These are phyloP conservation scores for Tenthredo distinguenda DNA, from an alignment of 2,888 invertebrate genomes.

Conservation along the genomic window DNA sequence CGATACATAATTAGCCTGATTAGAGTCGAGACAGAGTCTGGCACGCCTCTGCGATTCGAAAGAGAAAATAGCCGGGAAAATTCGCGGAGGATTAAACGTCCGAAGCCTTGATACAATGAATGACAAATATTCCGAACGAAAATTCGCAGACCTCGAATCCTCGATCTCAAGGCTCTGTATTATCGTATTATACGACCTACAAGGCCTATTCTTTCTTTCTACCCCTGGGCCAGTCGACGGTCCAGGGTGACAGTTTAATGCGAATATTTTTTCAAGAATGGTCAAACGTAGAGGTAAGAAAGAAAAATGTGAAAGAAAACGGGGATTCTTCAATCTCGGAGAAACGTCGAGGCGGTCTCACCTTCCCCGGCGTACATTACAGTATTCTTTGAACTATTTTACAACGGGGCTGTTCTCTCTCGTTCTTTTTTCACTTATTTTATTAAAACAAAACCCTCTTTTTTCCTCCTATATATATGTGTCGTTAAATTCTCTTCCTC, in stretches of 20 bases:
- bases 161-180: slow-evolving; percentile 33
- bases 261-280: slow-evolving; percentile 12
- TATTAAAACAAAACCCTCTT: background rate
- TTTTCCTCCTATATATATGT: background rate
- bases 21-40: too few species aligned
- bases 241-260: slow-evolving; percentile 32
- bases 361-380: background rate
- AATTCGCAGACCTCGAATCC: slow-evolving; percentile 36
- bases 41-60: too few species aligned
- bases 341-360: background rate
- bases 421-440: background rate
- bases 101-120: background rate
- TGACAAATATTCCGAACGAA: background rate
- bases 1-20: too few species aligned
- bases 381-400: background rate
- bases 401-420: background rate
- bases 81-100: background rate
- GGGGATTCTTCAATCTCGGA: background rate
- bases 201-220: background rate
- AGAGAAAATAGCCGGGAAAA: background rate
- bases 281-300: background rate
- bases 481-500: slow-evolving; percentile 9
- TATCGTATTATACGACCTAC: slow-evolving; percentile 1
- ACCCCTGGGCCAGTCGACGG: background rate
- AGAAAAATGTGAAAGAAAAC: background rate